Percentiles rank a stretch among this genome's conserved stretches.
These are phyloP conservation scores for Fregata magnificens DNA, from an alignment of 2,113 vertebrate species.

Conservation along the genomic window DNA sequence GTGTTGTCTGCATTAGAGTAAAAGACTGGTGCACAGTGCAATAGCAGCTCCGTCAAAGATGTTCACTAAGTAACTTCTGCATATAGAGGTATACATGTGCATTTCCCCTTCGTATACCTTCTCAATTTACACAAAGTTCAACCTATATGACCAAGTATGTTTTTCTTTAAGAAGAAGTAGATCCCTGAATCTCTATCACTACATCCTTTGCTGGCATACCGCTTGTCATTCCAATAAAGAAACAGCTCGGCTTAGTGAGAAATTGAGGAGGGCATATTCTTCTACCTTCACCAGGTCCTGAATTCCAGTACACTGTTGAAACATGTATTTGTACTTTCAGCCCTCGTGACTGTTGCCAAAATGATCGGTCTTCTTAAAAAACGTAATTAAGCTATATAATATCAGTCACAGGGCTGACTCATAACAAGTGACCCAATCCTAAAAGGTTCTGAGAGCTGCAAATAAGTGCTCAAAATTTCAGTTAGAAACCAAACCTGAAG, in stretches of 20 bases:
- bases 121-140: not conserved
- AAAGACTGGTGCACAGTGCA: not conserved
- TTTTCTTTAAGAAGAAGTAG: not conserved
- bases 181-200: not conserved
- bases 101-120: not conserved
- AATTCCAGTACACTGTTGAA: not conserved
- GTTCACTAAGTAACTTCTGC: not conserved
- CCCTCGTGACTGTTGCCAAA: not conserved
- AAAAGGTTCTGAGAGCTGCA: not conserved
- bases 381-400: not conserved
- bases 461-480: not conserved
- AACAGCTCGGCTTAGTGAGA: not conserved
- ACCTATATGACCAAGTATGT: not conserved
- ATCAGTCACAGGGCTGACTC: not conserved
- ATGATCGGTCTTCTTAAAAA: not conserved
- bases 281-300: not conserved
- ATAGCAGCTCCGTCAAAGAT: not conserved
- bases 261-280: not conserved
- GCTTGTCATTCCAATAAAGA: not conserved
- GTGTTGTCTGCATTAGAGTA: not conserved
- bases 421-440: not conserved
- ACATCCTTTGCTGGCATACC: not conserved
- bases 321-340: not conserved
- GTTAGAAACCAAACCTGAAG: not conserved
- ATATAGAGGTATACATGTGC: not conserved